Conservation (phyloP, 2,797 vertebrate species). For the Tamandua tetradactyla region DNA sequence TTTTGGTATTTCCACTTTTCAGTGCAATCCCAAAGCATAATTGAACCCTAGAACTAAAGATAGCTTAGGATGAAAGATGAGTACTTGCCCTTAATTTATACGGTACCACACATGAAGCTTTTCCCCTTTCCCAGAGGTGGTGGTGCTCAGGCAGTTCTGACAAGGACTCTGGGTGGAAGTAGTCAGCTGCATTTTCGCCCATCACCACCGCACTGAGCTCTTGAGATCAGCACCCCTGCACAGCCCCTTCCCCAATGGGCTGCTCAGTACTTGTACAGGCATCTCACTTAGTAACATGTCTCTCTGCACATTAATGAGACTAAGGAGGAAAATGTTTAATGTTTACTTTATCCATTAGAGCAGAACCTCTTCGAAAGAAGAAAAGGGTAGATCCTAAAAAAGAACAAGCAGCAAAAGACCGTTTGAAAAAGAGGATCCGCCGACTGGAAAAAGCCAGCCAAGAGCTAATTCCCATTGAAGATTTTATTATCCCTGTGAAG, state of each 20-base stretch:
- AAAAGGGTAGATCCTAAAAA: slow-evolving; percentile 93
- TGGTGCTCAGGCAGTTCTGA: background rate
- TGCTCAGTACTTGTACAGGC: background rate
- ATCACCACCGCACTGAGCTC: background rate
- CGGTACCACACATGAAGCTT: background rate
- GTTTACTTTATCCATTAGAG: slow-evolving; percentile 83
- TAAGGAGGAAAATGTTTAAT: background rate
- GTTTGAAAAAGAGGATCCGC: slow-evolving; percentile 93
- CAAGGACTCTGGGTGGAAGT: background rate
- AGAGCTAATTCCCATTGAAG: slow-evolving; percentile 95
- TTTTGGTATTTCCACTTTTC: slow-evolving; percentile 42
- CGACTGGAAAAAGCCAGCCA: slow-evolving; percentile 91
- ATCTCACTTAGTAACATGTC: background rate
- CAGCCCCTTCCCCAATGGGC: background rate
- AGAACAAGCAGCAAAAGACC: slow-evolving; percentile 90
- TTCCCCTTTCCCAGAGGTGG: background rate
- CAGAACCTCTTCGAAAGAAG: slow-evolving; percentile 93
- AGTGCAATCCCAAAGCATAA: background rate
- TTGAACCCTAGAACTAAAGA: background rate
- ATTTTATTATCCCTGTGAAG: slow-evolving; percentile 88
- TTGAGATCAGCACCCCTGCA: background rate
- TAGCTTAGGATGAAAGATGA: background rate
- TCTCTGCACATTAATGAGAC: background rate
- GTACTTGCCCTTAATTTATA: slow-evolving; percentile 2
- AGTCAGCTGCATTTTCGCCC: background rate